Evolutionary conservation across 2,888 invertebrate species (phyloP).

Genomic region (Nebria brevicollis): DNA sequence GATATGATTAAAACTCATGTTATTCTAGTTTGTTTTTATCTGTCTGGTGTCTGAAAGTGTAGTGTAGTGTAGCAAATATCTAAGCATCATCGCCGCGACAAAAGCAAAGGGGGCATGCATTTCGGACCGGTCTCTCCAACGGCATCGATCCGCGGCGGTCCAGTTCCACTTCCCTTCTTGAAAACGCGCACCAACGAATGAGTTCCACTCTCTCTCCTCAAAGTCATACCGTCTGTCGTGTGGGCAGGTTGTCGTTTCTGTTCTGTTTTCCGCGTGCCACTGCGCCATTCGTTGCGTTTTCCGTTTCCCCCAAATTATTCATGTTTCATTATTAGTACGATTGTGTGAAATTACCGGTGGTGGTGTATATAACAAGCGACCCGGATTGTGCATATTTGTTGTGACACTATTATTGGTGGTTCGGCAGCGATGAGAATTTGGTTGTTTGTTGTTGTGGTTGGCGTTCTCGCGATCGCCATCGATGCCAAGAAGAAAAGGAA

Average conservation of each 20-base stretch:
- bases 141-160: slow-evolving; percentile 28
- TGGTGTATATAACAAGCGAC: slow-evolving; percentile 7
- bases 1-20: neutral
- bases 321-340: neutral
- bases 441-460: slow-evolving; percentile 63
- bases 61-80: neutral
- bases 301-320: neutral
- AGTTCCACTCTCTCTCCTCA: slow-evolving; percentile 23
- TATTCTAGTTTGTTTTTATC: neutral
- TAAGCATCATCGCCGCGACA: neutral
- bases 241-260: slow-evolving; percentile 22
- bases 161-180: slow-evolving; percentile 40
- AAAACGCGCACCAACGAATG: slow-evolving; percentile 11
- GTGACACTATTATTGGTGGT: neutral
- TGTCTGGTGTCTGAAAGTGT: neutral
- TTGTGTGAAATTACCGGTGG: slow-evolving; percentile 8
- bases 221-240: slow-evolving; percentile 35
- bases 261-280: neutral
- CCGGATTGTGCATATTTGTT: neutral
- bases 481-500: slow-evolving; percentile 74
- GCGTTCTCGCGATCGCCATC: slow-evolving; percentile 59
- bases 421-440: slow-evolving; percentile 60
- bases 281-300: slow-evolving; percentile 31
- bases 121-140: slow-evolving; percentile 12
- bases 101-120: neutral